Conservation (phyloP, 1,140 invertebrate genomes). For the Pristionchus pacificus region DNA sequence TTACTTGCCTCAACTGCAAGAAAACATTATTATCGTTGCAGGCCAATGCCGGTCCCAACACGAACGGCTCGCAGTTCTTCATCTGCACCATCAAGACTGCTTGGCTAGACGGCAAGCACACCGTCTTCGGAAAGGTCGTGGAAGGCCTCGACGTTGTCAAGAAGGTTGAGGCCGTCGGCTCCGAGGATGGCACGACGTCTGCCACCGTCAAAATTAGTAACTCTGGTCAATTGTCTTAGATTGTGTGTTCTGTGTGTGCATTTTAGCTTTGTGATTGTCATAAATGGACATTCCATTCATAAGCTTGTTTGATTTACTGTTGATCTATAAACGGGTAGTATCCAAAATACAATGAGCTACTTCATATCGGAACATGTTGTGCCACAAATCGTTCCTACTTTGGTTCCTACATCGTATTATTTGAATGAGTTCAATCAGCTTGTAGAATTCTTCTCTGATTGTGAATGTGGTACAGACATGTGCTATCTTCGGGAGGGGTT, state of each 20-base stretch:
- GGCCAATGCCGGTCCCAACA: constrained; percentile 75
- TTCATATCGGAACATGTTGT: no score
- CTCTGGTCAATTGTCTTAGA: constrained; percentile 36
- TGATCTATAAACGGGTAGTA: no score
- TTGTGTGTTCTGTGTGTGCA: no score
- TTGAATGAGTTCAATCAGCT: no score
- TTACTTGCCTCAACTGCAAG: no score
- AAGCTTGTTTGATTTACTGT: neutral
- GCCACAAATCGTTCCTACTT: no score
- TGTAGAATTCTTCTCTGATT: no score
- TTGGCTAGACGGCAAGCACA: constrained; percentile 57
- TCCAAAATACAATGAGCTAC: no score
- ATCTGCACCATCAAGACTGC: constrained; percentile 88
- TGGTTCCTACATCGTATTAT: no score
- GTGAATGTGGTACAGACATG: no score
- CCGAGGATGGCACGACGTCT: constrained; percentile 36
- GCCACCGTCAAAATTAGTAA: constrained; percentile 36
- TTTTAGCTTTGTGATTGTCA: no score
- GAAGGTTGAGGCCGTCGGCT: constrained; percentile 70
- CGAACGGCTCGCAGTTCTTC: constrained; percentile 96
- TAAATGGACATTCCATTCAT: neutral
- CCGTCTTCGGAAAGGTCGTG: constrained; percentile 78
- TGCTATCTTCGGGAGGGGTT: no score
- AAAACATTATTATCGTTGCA: neutral
- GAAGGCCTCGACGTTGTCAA: constrained; percentile 84